Conservation (phyloP, 2,113 vertebrate species). For the Forbesichthys agassizii region DNA sequence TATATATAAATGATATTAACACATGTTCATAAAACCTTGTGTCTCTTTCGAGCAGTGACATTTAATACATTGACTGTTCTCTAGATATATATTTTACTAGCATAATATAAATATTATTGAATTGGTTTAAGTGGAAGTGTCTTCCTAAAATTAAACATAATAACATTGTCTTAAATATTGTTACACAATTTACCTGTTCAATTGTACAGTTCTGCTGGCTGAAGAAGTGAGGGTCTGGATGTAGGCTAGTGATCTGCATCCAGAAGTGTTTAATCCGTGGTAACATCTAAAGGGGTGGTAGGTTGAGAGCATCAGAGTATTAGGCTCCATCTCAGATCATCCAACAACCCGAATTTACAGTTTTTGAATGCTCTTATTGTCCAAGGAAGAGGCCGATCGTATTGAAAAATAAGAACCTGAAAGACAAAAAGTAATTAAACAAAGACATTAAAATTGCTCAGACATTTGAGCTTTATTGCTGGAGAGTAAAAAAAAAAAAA, state of each 20-base stretch:
- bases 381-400: conserved; percentile 1
- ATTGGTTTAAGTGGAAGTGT: too few relatives aligned
- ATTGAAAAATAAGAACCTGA: neutral
- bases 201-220: conserved; percentile 64
- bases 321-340: conserved; percentile 7
- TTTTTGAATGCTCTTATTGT: conserved; percentile 20
- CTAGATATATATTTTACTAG: too few relatives aligned
- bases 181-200: conserved; percentile 77
- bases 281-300: conserved; percentile 53
- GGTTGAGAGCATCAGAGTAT: conserved; percentile 43
- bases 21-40: too few relatives aligned
- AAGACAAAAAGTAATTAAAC: neutral
- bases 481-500: neutral
- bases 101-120: too few relatives aligned
- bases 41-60: too few relatives aligned
- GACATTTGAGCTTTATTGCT: too few relatives aligned
- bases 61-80: neutral
- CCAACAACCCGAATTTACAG: conserved; percentile 5
- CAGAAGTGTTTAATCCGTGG: conserved; percentile 44
- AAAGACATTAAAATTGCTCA: too few relatives aligned
- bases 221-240: conserved; percentile 15
- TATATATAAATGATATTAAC: too few relatives aligned
- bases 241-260: conserved; percentile 32
- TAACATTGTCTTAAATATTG: neutral
- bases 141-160: neutral